These are phyloP conservation scores for Gasterosteus nipponicus DNA, from an alignment of 2,113 vertebrate species.

Conservation along the genomic window DNA sequence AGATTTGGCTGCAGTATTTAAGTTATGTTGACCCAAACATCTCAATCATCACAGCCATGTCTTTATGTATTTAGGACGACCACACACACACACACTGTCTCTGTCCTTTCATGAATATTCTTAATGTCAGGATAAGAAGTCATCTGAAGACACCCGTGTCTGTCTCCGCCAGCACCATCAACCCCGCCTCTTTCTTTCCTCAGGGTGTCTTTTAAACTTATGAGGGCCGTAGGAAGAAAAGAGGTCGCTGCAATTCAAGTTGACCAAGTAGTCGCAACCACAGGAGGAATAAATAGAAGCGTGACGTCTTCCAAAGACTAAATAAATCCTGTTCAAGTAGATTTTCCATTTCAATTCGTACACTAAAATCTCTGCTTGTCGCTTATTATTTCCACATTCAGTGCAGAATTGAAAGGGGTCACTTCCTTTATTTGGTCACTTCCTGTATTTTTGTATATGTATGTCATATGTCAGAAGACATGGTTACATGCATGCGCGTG, in stretches of 20 bases:
- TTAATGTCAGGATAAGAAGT: background rate
- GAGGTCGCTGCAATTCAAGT: conserved; percentile 4
- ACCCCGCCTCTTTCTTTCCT: background rate
- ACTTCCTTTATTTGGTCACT: conserved; percentile 11
- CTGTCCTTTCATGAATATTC: background rate
- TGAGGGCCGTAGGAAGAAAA: background rate
- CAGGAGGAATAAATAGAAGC: conserved; percentile 6
- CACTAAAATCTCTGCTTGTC: background rate
- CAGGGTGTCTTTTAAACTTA: conserved; percentile 11
- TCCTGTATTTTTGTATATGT: conserved; percentile 11
- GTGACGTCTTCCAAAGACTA: background rate
- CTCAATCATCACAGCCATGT: background rate
- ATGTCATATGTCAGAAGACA: background rate
- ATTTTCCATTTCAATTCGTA: background rate
- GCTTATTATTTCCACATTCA: background rate
- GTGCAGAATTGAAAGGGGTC: background rate
- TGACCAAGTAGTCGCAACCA: conserved; percentile 39
- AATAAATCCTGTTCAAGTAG: background rate
- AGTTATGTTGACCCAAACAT: background rate
- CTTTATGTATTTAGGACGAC: background rate
- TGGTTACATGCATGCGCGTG: background rate
- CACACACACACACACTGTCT: background rate
- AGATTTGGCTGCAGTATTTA: background rate
- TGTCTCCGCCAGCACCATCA: background rate
- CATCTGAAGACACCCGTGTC: conserved; percentile 7